Evolutionary conservation across 2,113 vertebrate species (phyloP).

Genomic region (Toxostoma redivivum): DNA sequence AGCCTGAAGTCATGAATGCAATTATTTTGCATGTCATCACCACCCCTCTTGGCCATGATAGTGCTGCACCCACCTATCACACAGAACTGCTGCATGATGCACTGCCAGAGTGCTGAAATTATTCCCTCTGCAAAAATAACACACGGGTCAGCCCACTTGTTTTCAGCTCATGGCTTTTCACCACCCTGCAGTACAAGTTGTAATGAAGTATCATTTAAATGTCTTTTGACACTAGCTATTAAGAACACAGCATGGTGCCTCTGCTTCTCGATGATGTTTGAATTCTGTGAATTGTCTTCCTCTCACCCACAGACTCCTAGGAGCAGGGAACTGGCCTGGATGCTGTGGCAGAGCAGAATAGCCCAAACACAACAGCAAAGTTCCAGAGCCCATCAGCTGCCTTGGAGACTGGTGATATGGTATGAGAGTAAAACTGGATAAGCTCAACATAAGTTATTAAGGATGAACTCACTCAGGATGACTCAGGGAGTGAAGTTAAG

Average conservation of each 20-base stretch:
- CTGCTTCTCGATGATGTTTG: neutral
- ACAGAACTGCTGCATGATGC: neutral
- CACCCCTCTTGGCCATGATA: neutral
- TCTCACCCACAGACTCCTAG: neutral
- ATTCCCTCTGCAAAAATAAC: neutral
- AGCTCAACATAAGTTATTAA: neutral
- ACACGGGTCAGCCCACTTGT: neutral
- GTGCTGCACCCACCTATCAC: neutral
- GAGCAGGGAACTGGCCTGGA: accelerated
- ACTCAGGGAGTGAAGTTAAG: neutral
- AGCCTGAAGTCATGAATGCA: neutral
- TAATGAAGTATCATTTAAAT: neutral
- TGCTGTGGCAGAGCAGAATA: neutral
- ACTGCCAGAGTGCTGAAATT: neutral
- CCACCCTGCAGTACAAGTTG: neutral
- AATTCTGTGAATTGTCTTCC: neutral
- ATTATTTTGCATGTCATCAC: neutral
- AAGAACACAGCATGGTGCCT: neutral
- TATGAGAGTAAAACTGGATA: neutral
- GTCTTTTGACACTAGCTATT: neutral
- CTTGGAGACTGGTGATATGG: neutral
- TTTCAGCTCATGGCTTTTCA: neutral
- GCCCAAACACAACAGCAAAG: neutral
- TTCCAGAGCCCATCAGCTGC: neutral
- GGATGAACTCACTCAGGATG: neutral